Percentiles rank a stretch among this genome's conserved stretches.
Conservation (phyloP, 2,888 invertebrate genomes). For the Hartigia nigra region DNA sequence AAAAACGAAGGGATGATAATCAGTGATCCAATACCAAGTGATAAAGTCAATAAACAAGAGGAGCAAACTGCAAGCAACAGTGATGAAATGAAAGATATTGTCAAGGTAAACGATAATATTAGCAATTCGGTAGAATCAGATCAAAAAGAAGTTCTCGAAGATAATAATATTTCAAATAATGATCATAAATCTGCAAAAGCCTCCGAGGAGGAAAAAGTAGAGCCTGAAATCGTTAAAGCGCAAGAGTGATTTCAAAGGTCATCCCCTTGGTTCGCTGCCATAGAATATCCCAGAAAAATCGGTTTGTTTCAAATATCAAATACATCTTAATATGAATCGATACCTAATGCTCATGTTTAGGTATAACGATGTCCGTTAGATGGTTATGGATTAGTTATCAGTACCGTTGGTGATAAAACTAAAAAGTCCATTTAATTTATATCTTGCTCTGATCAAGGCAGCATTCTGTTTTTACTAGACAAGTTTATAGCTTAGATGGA, state of each 20-base stretch:
- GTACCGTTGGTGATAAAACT: not conserved
- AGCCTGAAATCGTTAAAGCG: not conserved
- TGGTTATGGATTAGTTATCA: not conserved
- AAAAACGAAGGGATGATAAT: not conserved
- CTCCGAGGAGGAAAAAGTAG: not conserved
- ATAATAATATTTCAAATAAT: not conserved
- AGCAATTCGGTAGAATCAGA: not conserved
- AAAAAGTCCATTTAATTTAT: not conserved
- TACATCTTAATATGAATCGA: not conserved
- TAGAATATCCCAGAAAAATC: not conserved
- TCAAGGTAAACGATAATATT: not conserved
- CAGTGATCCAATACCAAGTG: not conserved
- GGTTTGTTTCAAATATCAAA: not conserved
- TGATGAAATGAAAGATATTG: not conserved
- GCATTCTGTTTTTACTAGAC: not conserved
- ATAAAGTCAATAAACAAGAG: not conserved
- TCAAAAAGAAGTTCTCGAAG: not conserved
- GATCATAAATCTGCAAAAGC: not conserved
- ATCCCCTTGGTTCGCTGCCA: not conserved
- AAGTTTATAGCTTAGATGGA: not conserved
- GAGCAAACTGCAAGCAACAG: not conserved
- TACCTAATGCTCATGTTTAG: not conserved
- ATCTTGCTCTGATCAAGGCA: not conserved
- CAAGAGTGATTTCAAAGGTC: not conserved
- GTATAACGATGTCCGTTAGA: not conserved